Conservation (phyloP, 2,888 invertebrate species). For the Tenthredo amoena region DNA sequence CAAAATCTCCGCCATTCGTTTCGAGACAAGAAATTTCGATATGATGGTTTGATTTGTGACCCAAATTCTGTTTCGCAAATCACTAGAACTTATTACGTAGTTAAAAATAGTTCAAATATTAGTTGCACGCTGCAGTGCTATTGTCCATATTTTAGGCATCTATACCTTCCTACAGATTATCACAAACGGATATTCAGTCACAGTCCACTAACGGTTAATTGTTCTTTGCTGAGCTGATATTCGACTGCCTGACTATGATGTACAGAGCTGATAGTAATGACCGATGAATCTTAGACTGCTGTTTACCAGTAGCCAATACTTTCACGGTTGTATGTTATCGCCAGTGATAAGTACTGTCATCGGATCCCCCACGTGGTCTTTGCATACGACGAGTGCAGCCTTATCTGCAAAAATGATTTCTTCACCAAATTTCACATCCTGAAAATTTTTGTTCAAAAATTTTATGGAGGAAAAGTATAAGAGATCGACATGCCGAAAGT, state of each 20-base stretch:
- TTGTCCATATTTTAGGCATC: neutral
- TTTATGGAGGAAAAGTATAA: neutral
- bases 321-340: neutral
- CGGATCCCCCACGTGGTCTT: neutral
- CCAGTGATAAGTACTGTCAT: neutral
- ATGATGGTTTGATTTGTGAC: neutral
- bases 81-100: neutral
- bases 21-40: neutral
- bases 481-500: neutral
- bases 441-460: neutral
- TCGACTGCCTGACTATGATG: neutral
- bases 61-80: neutral
- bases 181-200: neutral
- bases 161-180: neutral
- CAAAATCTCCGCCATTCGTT: neutral
- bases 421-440: neutral
- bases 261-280: neutral
- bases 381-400: neutral
- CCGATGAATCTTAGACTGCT: neutral
- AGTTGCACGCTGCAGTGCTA: neutral
- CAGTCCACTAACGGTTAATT: slow-evolving; percentile 1
- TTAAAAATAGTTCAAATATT: neutral
- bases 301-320: neutral
- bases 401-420: neutral
- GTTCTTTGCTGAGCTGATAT: neutral